A percentile compares a stretch with the other conserved stretches of the same genome.
These are phyloP conservation scores for Uromys caudimaculatus DNA, from an alignment of 2,797 vertebrate species.

Conservation along the genomic window DNA sequence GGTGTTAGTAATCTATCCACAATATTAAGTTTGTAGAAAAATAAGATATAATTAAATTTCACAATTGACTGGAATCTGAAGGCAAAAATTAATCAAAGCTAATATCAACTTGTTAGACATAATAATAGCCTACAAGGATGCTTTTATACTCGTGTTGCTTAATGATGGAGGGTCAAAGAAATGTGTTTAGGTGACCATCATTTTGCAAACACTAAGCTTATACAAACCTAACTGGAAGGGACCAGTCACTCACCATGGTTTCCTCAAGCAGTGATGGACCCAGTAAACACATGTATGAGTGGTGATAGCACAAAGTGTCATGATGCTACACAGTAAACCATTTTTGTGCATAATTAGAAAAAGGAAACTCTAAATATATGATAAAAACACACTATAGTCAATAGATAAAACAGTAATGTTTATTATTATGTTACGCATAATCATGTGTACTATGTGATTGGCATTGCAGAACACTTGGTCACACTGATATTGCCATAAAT, in stretches of 20 bases:
- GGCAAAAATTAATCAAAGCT: neutral
- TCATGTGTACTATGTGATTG: neutral
- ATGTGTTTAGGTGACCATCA: neutral
- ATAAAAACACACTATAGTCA: neutral
- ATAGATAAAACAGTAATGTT: neutral
- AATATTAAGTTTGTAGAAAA: constrained; percentile 62
- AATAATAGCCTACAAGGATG: neutral
- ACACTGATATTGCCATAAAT: neutral
- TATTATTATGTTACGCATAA: neutral
- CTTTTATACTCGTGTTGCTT: neutral
- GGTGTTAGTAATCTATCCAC: neutral
- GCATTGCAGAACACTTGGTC: neutral
- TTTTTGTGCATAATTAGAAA: neutral
- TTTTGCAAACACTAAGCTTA: neutral
- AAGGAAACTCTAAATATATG: neutral
- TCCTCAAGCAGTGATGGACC: neutral
- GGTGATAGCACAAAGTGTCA: neutral
- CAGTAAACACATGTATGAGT: neutral
- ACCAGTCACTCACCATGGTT: neutral
- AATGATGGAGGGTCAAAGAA: neutral
- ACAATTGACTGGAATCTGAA: neutral
- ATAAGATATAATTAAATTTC: constrained; percentile 66
- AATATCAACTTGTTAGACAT: neutral
- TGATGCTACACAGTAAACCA: neutral
- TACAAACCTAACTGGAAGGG: neutral